Evolutionary conservation across 2,797 vertebrate species (phyloP).

Genomic region (Hirundo rustica): DNA sequence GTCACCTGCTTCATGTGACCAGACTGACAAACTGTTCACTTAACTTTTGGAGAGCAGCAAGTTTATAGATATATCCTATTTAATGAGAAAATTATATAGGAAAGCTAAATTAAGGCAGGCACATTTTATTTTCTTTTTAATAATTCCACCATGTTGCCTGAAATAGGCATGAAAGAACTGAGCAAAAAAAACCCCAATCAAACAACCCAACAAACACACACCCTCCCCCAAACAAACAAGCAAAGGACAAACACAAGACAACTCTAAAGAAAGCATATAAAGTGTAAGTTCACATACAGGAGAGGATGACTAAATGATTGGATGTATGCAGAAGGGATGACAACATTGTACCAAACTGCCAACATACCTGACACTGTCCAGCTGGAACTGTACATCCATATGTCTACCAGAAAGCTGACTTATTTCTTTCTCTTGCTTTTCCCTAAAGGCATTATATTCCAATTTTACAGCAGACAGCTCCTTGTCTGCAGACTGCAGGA

Average conservation of each 20-base stretch:
- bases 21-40: background rate
- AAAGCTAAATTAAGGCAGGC: background rate
- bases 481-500: slow-evolving; percentile 92
- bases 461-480: slow-evolving; percentile 81
- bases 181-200: background rate
- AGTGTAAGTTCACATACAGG: background rate
- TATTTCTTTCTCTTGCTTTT: slow-evolving; percentile 83
- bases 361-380: slow-evolving; percentile 88
- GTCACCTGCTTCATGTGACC: background rate
- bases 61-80: background rate
- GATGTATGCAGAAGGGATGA: background rate
- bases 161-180: background rate
- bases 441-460: slow-evolving; percentile 76
- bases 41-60: background rate
- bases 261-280: background rate
- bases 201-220: background rate
- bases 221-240: background rate
- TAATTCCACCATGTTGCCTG: background rate
- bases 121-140: background rate
- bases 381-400: slow-evolving; percentile 86
- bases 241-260: background rate
- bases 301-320: background rate
- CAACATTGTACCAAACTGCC: background rate
- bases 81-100: background rate
- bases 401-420: slow-evolving; percentile 83